Conservation (phyloP, 2,113 vertebrate species). For the Brienomyrus longianalis region DNA sequence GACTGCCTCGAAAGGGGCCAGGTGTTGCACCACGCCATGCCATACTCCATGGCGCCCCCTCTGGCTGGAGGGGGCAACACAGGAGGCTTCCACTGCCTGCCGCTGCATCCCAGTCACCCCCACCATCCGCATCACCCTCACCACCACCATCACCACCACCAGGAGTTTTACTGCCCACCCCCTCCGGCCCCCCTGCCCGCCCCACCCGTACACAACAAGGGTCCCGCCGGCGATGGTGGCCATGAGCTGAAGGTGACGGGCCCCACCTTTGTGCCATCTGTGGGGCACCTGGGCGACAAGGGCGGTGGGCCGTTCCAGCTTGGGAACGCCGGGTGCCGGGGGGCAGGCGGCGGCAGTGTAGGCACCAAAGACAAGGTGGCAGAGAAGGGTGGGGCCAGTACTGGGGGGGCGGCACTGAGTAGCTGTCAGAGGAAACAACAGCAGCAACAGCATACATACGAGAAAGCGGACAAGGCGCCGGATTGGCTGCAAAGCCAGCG, state of each 20-base stretch:
- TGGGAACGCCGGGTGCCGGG: constrained; percentile 62
- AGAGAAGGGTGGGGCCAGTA: constrained; percentile 38
- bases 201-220: constrained; percentile 70
- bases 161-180: constrained; percentile 76
- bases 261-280: constrained; percentile 82
- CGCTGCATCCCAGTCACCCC: constrained; percentile 53
- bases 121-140: constrained; percentile 54
- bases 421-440: constrained; percentile 59
- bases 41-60: constrained; percentile 76
- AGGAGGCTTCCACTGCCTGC: constrained; percentile 70
- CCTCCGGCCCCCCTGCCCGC: constrained; percentile 55
- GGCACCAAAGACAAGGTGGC: constrained; percentile 56
- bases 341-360: constrained; percentile 52
- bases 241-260: constrained; percentile 73
- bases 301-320: constrained; percentile 68
- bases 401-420: constrained; percentile 35
- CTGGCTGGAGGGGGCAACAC: constrained; percentile 61
- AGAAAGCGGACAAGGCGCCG: constrained; percentile 70
- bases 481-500: constrained; percentile 62
- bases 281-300: constrained; percentile 71
- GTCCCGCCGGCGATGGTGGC: constrained; percentile 38
- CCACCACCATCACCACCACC: constrained; percentile 56
- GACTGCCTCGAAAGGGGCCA: constrained; percentile 72
- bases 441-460: constrained; percentile 51
- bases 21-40: constrained; percentile 75